Base-by-base conservation (phyloP, 2,888 invertebrate species). In the Nymphalis c-album region DNA sequence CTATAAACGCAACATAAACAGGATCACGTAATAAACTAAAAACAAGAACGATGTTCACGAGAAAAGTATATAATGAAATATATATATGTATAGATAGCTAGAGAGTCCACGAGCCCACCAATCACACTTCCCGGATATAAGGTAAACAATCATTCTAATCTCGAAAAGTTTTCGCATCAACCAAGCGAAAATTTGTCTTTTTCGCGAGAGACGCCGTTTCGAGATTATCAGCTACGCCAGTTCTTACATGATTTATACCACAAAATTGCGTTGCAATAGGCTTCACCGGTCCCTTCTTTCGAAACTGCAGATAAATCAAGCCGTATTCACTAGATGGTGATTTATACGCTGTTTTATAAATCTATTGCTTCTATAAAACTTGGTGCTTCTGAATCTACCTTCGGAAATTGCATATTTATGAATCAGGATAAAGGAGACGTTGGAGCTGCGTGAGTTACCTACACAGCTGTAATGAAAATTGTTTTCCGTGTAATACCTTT, bases 221-320 rank as follows among this genome's bases (percentile, higher is more conserved):
- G 62, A 65, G 65, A 64, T 70, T 73, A 75, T 74, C 76, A 72
- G 67, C 57, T n/a, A 31, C 26, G 59, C 35, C 69, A 60, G 64
- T 64, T 63, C 59, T 60, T 55, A 45, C 68, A 70, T 76, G 73
- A 75, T 75, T 75, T 76, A 76, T 74, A 63, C 45, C 55, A 60
- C 45, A 65, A 75, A 69, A 66, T 70, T 65, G 63, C 68, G 68
- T 59, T 68, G 72, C 70, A 72, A 72, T 70, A 70, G 69, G 63
- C 63, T 55, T 7, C 17, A 57, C 60, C 65, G 57, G 63, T 69
- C 64, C 67, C 62, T 69, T 69, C 68, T 71, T 60, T 63, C 59
- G 59, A 60, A 64, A 59, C 60, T 58, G 67, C 35, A 57, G 53
- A 72, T 70, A 72, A 72, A 72, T 72, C 70, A 72, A 68, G 53